phyloP scores from a whole-genome alignment of 2,888 invertebrate species.

The Drosophila mimetica region DNA sequence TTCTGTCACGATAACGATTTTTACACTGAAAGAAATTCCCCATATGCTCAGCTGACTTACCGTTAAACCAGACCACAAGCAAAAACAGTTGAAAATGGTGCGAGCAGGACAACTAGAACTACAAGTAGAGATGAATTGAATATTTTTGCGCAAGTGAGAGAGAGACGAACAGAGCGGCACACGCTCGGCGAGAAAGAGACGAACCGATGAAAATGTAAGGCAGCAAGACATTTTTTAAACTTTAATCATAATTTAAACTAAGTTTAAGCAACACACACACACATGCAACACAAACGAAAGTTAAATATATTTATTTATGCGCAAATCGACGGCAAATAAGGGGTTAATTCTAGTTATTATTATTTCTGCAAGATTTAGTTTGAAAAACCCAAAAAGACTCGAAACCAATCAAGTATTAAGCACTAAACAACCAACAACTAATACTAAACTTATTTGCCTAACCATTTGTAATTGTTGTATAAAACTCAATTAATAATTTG shows the following conservation, averaged over 20 bases:
- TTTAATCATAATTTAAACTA: conserved; percentile 72
- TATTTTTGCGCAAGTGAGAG: conserved; percentile 25
- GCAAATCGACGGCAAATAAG: conserved; percentile 44
- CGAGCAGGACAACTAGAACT: conserved; percentile 31
- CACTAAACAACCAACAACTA: conserved; percentile 69
- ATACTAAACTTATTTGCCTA: conserved; percentile 62
- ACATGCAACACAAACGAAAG: conserved; percentile 37
- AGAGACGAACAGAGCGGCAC: conserved; percentile 41
- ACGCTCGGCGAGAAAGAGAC: conserved; percentile 15
- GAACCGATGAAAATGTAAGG: conserved; percentile 28
- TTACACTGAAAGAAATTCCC: conserved; percentile 19
- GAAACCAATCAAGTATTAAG: conserved; percentile 84
- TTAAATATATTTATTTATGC: conserved; percentile 69
- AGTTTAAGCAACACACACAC: conserved; percentile 64
- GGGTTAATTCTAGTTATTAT: conserved; percentile 48
- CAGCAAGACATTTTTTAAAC: conserved; percentile 75
- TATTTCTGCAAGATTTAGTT: conserved; percentile 47
- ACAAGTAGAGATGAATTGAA: conserved; percentile 29
- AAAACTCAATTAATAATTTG: conserved; percentile 70
- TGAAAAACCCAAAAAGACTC: conserved; percentile 81
- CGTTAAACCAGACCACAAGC: conserved; percentile 17
- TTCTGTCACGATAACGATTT: conserved; percentile 10
- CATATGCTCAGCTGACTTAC: conserved; percentile 11
- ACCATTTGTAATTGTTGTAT: conserved; percentile 67
- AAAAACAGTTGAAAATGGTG: conserved; percentile 24